A percentile compares a stretch with the other conserved stretches of the same genome.
Conservation (phyloP, 2,888 invertebrate genomes). For the Clostera curtula region DNA sequence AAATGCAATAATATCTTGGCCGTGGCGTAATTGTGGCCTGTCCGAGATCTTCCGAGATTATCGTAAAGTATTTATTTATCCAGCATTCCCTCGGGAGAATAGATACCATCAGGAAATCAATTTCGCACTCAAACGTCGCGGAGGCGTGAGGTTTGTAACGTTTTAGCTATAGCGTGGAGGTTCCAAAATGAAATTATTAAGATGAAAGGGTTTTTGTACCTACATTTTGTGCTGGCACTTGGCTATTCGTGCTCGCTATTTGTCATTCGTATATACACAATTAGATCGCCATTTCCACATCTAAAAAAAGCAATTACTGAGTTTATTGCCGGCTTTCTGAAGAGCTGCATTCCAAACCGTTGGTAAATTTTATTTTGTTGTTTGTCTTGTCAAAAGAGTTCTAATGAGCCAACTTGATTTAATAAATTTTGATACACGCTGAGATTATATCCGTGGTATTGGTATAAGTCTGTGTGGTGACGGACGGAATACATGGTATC, state of each 20-base stretch:
- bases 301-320: too few relatives aligned
- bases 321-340: too few relatives aligned
- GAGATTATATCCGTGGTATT: too few relatives aligned
- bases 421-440: too few relatives aligned
- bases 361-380: too few relatives aligned
- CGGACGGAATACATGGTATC: too few relatives aligned
- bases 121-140: slow-evolving; percentile 65
- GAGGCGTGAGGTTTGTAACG: slow-evolving; percentile 59
- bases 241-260: too few relatives aligned
- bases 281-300: slow-evolving; percentile 1
- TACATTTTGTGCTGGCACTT: not conserved
- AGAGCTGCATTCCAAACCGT: too few relatives aligned
- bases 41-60: slow-evolving; percentile 65
- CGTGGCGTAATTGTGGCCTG: slow-evolving; percentile 63
- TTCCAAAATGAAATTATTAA: slow-evolving; percentile 18
- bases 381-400: too few relatives aligned
- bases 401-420: too few relatives aligned
- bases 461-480: too few relatives aligned
- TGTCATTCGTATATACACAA: too few relatives aligned
- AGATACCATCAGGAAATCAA: slow-evolving; percentile 72
- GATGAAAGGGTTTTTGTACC: slow-evolving; percentile 4
- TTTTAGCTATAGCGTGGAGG: slow-evolving; percentile 54
- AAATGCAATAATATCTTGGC: slow-evolving; percentile 69
- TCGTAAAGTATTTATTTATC: slow-evolving; percentile 73
- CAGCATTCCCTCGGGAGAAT: slow-evolving; percentile 62